phyloP scores from a whole-genome alignment of 2,888 invertebrate species.

The Brenthis hecate region DNA sequence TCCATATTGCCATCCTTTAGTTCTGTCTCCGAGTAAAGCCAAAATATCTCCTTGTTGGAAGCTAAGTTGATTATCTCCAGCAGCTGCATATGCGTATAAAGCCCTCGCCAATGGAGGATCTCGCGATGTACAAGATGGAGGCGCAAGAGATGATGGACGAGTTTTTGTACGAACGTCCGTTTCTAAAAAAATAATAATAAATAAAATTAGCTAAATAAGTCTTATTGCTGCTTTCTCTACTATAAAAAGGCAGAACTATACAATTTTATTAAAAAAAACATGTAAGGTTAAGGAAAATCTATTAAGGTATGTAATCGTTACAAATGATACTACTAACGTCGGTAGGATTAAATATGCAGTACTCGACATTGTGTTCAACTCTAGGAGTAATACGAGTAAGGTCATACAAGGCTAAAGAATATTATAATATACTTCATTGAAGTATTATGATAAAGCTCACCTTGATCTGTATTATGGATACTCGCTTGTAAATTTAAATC shows the following conservation, averaged over 20 bases:
- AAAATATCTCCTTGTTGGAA: conserved; percentile 96
- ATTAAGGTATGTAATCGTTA: not conserved
- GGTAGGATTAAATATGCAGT: not conserved
- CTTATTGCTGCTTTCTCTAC: not conserved
- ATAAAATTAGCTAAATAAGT: not conserved
- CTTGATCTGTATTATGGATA: conserved; percentile 86
- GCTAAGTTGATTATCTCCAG: conserved; percentile 94
- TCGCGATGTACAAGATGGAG: conserved; percentile 79
- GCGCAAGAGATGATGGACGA: conserved; percentile 86
- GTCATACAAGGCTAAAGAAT: not conserved
- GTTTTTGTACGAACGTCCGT: conserved; percentile 67
- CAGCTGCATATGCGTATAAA: conserved; percentile 93
- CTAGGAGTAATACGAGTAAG: conserved; percentile 15
- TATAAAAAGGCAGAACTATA: not conserved
- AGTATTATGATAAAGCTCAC: conserved; percentile 58
- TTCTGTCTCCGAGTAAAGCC: conserved; percentile 93
- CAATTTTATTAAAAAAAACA: not conserved
- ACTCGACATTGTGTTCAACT: conserved; percentile 4
- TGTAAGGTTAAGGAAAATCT: not conserved
- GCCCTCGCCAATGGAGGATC: conserved; percentile 92
- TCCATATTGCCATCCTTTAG: conserved; percentile 99
- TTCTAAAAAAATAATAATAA: conserved; percentile 47
- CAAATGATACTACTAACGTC: not conserved
- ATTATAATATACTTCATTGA: conserved; percentile 3
- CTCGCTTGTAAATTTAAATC: conserved; percentile 92